A percentile compares a stretch with the other conserved stretches of the same genome.
Evolutionary conservation across 2,113 vertebrate species (phyloP).

Genomic region (zebrafish (Danio rerio)): DNA sequence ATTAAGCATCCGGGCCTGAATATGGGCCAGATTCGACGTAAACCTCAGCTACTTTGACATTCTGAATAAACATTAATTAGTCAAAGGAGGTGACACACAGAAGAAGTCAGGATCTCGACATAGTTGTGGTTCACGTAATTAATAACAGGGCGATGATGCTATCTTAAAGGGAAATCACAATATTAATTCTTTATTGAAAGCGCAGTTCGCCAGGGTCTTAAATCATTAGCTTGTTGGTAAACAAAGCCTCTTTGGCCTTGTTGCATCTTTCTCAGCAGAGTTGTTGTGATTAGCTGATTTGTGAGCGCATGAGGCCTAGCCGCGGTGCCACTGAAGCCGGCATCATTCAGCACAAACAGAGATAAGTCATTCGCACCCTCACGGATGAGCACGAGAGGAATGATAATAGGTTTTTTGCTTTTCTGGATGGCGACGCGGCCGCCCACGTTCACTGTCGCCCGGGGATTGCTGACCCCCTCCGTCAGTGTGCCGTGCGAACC

Average conservation of each 20-base stretch:
- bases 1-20: conserved; percentile 30
- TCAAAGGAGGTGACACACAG: not conserved
- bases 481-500: not conserved
- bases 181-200: conserved; percentile 10
- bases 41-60: conserved; percentile 17
- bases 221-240: conserved; percentile 40
- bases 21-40: not conserved
- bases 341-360: conserved; percentile 49
- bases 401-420: conserved; percentile 50
- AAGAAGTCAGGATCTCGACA: not conserved
- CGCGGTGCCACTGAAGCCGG: not conserved
- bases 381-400: conserved; percentile 37
- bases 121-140: not conserved
- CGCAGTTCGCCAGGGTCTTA: conserved; percentile 20
- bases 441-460: conserved; percentile 14
- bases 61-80: conserved; percentile 11
- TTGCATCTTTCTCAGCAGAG: not conserved
- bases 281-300: conserved; percentile 33
- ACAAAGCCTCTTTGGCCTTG: conserved; percentile 13
- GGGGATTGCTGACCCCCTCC: conserved; percentile 39
- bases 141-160: not conserved
- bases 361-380: conserved; percentile 39
- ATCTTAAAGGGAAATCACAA: conserved; percentile 15
- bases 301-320: not conserved
- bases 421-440: conserved; percentile 20